Evolutionary conservation across 2,888 invertebrate genomes (phyloP).

Genomic region (Acleris emargana): DNA sequence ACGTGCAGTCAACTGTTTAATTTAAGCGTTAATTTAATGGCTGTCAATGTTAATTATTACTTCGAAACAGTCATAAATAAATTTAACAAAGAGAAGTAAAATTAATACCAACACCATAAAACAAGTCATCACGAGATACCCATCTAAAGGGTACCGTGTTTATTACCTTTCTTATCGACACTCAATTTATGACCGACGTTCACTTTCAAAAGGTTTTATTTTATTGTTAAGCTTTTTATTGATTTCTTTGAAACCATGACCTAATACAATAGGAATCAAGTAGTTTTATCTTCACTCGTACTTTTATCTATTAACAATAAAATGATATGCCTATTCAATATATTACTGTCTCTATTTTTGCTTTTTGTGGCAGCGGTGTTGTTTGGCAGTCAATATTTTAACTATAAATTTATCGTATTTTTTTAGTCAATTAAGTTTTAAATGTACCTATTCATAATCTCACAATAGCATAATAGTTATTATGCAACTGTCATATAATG

Average conservation of each 20-base stretch:
- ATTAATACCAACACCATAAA: conserved; percentile 3
- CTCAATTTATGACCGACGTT: conserved; percentile 8
- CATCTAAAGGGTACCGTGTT: conserved; percentile 8
- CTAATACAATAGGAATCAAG: not conserved
- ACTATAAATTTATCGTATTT: too few relatives aligned
- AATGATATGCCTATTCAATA: too few relatives aligned
- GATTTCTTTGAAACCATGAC: conserved; percentile 16
- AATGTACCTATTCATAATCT: too few relatives aligned
- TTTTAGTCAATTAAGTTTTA: too few relatives aligned
- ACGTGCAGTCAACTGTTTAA: not conserved
- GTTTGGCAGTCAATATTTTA: too few relatives aligned
- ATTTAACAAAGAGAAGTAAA: not conserved
- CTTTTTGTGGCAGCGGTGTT: too few relatives aligned
- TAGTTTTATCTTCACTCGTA: not conserved
- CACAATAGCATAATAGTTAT: too few relatives aligned
- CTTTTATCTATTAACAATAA: not conserved
- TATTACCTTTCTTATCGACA: conserved; percentile 10
- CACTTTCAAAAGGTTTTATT: conserved; percentile 2
- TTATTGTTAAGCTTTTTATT: conserved; percentile 7
- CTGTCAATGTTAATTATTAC: not conserved
- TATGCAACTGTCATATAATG: too few relatives aligned
- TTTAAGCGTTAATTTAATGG: too few relatives aligned
- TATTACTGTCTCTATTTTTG: too few relatives aligned
- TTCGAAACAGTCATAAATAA: not conserved
- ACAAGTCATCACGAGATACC: conserved; percentile 13